Conservation (phyloP, 1,140 invertebrate species). For the Asobara japonica region DNA sequence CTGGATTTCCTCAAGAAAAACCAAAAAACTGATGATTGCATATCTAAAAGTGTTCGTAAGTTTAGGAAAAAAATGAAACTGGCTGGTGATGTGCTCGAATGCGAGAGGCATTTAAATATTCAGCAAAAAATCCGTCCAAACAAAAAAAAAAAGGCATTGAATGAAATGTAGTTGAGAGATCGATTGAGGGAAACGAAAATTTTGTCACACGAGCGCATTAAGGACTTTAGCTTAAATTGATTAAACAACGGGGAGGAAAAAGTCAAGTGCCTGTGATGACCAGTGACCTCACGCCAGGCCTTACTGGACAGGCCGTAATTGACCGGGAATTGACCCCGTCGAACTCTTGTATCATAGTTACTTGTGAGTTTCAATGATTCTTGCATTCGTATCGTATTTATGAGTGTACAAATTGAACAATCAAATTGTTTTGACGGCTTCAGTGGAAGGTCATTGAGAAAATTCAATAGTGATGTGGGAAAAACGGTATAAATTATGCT, state of each 20-base stretch:
- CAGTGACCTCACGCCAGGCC: slow-evolving; percentile 3
- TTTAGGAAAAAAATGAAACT: neutral
- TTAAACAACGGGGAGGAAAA: neutral
- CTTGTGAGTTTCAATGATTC: slow-evolving; percentile 17
- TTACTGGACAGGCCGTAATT: slow-evolving; percentile 20
- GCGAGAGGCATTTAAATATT: neutral
- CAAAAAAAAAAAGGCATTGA: neutral
- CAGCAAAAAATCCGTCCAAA: slow-evolving; percentile 11
- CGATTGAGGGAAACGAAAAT: neutral
- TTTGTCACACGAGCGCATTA: neutral
- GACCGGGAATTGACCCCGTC: slow-evolving; percentile 31
- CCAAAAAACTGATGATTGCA: neutral
- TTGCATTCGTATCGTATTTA: slow-evolving; percentile 24
- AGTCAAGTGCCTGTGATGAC: slow-evolving; percentile 9
- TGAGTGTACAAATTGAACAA: neutral
- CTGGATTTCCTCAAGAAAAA: neutral
- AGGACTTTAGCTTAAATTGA: neutral
- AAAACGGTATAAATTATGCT: neutral
- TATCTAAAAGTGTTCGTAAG: neutral
- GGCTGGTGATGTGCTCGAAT: neutral
- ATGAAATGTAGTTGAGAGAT: no score
- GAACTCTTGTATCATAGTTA: slow-evolving; percentile 20
- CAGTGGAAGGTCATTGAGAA: neutral
- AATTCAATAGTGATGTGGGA: neutral
- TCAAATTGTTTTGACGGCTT: neutral